Evolutionary conservation across 2,888 invertebrate species (phyloP).

Genomic region (Cybosia mesomella): DNA sequence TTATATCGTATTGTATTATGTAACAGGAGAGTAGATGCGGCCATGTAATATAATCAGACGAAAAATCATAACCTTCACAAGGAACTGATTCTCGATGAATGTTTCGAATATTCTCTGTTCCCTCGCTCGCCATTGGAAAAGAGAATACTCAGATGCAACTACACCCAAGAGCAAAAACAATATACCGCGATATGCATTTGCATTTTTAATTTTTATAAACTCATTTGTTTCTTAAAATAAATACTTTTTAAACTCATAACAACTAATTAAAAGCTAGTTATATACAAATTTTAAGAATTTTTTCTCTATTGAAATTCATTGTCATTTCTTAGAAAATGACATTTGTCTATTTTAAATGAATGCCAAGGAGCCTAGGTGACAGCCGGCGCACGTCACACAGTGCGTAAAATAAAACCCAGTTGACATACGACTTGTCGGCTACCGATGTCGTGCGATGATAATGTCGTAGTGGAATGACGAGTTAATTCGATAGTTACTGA

Average conservation of each 20-base stretch:
- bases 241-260: not conserved
- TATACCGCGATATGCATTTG: no score
- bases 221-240: not conserved
- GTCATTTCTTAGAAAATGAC: slow-evolving; percentile 37
- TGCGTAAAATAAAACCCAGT: slow-evolving; percentile 65
- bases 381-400: slow-evolving; percentile 57
- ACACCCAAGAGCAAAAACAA: no score
- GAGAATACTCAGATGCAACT: no score
- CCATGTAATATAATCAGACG: no score
- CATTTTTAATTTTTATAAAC: no score
- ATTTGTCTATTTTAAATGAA: slow-evolving; percentile 43
- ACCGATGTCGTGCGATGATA: slow-evolving; percentile 76
- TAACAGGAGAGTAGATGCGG: no score
- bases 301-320: slow-evolving; percentile 31
- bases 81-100: no score
- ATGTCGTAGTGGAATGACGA: slow-evolving; percentile 72
- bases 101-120: no score
- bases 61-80: no score
- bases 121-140: no score
- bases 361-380: slow-evolving; percentile 39
- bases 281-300: slow-evolving; percentile 4
- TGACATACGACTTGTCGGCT: slow-evolving; percentile 62
- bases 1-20: no score
- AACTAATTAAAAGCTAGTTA: not conserved
- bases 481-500: slow-evolving; percentile 78